A percentile compares a stretch with the other conserved stretches of the same genome.
Conservation (phyloP, 1,140 invertebrate genomes). For the Lepidurus packardi region DNA sequence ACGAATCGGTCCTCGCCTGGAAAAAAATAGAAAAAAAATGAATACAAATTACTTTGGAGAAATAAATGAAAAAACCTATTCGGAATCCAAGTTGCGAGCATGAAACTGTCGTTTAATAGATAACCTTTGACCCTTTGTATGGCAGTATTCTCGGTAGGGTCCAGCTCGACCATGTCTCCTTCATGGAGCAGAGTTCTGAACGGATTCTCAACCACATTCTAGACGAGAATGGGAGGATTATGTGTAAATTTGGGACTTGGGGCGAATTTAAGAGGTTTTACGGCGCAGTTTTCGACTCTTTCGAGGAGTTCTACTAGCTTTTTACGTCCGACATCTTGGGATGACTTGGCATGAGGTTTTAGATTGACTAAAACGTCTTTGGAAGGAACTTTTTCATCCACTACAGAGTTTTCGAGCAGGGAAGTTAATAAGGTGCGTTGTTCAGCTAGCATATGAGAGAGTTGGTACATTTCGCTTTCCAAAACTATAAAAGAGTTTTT, state of each 20-base stretch:
- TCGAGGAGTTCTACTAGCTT: conserved; percentile 75
- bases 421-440: conserved; percentile 78
- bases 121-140: conserved; percentile 86
- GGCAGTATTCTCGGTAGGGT: conserved; percentile 75
- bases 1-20: conserved; percentile 66
- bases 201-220: conserved; percentile 67
- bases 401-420: conserved; percentile 65
- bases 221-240: conserved; percentile 35
- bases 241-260: background rate
- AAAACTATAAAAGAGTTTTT: conserved; percentile 58
- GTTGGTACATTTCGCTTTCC: conserved; percentile 97
- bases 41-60: conserved; percentile 24
- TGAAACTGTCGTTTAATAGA: conserved; percentile 79
- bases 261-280: conserved; percentile 44
- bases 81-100: conserved; percentile 67
- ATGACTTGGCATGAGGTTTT: conserved; percentile 42
- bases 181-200: conserved; percentile 74
- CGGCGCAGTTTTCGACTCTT: conserved; percentile 80
- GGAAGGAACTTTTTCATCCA: conserved; percentile 56
- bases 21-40: conserved; percentile 37
- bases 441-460: conserved; percentile 91
- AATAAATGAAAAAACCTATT: conserved; percentile 49
- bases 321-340: conserved; percentile 56
- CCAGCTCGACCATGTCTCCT: conserved; percentile 83
- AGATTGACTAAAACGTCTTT: conserved; percentile 23